These are phyloP conservation scores for Samia ricini DNA, from an alignment of 1,140 invertebrate species.

Conservation along the genomic window DNA sequence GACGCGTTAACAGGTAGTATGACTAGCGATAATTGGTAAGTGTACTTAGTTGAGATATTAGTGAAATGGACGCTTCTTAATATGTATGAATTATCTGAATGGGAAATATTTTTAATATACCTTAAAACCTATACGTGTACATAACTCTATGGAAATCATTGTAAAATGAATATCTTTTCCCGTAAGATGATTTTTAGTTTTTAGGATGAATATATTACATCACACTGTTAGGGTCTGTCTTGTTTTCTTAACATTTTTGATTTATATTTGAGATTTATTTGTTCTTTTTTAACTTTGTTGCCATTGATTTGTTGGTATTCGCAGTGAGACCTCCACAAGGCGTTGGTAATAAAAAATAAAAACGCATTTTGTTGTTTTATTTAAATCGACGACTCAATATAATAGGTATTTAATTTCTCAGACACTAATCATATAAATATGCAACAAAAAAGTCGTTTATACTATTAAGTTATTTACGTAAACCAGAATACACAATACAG, in stretches of 20 bases:
- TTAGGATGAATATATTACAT: background rate
- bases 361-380: constrained; percentile 36
- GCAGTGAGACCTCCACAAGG: background rate
- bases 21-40: background rate
- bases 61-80: background rate
- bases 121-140: no score
- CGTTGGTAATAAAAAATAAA: constrained; percentile 30
- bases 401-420: background rate
- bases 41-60: background rate
- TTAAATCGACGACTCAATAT: constrained; percentile 16
- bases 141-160: background rate
- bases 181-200: background rate
- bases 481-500: background rate
- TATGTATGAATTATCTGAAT: background rate
- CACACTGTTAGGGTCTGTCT: background rate
- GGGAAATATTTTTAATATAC: no score
- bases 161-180: background rate
- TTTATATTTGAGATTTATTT: no score
- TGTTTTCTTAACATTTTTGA: background rate
- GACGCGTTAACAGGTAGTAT: constrained; percentile 6
- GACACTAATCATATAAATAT: background rate
- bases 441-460: background rate
- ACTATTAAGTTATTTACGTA: background rate
- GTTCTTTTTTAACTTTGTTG: no score
- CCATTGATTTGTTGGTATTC: background rate